Conservation (phyloP, 2,113 vertebrate species). For the Ellobius talpinus region DNA sequence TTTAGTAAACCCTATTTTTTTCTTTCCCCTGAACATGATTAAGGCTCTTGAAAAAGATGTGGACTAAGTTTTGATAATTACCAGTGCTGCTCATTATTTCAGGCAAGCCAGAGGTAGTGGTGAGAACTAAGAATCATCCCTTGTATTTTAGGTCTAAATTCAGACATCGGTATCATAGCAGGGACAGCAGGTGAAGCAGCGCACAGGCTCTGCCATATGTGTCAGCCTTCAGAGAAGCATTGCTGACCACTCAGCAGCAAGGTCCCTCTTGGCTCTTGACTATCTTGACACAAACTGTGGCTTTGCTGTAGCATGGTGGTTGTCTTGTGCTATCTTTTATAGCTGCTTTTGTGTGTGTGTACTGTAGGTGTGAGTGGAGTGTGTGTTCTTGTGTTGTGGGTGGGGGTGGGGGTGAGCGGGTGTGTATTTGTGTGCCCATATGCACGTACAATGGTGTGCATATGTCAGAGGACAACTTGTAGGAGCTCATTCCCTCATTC, state of each 20-base stretch:
- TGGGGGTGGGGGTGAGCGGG: background rate
- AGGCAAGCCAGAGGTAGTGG: background rate
- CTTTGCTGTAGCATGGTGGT: background rate
- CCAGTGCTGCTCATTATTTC: background rate
- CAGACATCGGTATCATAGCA: background rate
- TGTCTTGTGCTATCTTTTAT: background rate
- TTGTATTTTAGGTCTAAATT: background rate
- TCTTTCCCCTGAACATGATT: background rate
- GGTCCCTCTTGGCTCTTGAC: background rate
- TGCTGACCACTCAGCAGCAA: too few relatives aligned
- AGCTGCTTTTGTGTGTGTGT: background rate
- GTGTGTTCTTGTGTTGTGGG: background rate
- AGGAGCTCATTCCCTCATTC: too few relatives aligned
- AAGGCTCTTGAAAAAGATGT: background rate
- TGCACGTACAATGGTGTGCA: too few relatives aligned
- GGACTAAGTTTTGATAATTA: background rate
- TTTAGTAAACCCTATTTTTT: background rate
- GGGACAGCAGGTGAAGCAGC: accelerated
- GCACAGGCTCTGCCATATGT: background rate
- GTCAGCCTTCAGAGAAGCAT: background rate
- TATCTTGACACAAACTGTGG: background rate
- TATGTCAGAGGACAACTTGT: background rate
- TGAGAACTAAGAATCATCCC: background rate
- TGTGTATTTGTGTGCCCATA: background rate
- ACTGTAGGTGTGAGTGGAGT: background rate